A percentile compares a stretch with the other conserved stretches of the same genome.
phyloP scores from a whole-genome alignment of 1,140 invertebrate genomes.

The Drosophila hydei region DNA sequence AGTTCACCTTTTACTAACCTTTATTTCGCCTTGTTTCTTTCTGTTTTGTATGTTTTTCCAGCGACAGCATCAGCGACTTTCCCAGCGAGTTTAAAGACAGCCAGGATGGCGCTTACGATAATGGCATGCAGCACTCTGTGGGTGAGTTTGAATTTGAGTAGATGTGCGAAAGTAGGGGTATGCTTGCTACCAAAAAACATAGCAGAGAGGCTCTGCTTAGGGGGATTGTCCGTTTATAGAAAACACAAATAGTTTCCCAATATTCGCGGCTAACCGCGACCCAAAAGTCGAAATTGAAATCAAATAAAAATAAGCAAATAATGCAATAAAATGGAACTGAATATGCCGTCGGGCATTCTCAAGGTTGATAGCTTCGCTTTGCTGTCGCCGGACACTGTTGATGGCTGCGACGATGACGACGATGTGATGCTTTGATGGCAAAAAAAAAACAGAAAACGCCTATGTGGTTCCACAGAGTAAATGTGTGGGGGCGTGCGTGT shows the following conservation, averaged over 20 bases:
- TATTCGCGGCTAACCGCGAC: conserved; percentile 38
- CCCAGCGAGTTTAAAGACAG: conserved; percentile 85
- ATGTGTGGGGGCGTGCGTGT: conserved; percentile 6
- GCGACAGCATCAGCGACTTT: conserved; percentile 86
- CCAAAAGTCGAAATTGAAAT: conserved; percentile 61
- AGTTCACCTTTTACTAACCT: conserved; percentile 28
- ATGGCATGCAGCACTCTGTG: conserved; percentile 86
- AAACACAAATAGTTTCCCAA: conserved; percentile 69
- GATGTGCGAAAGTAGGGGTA: neutral
- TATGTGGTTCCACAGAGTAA: conserved; percentile 24
- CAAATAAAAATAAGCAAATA: conserved; percentile 68
- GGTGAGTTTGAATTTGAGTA: conserved; percentile 82
- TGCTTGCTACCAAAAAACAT: neutral
- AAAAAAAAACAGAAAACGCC: conserved; percentile 47
- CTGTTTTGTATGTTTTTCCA: conserved; percentile 34
- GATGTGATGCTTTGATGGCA: conserved; percentile 56
- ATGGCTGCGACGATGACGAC: conserved; percentile 48
- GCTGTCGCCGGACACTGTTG: conserved; percentile 33
- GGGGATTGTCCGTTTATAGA: conserved; percentile 44
- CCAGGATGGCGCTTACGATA: conserved; percentile 80
- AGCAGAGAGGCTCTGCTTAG: conserved; percentile 8
- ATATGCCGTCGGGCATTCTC: conserved; percentile 32
- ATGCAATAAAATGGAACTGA: conserved; percentile 68
- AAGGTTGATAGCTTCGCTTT: conserved; percentile 14
- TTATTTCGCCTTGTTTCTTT: conserved; percentile 1